phyloP scores from a whole-genome alignment of 2,888 invertebrate species.

The Homarus gammarus region DNA sequence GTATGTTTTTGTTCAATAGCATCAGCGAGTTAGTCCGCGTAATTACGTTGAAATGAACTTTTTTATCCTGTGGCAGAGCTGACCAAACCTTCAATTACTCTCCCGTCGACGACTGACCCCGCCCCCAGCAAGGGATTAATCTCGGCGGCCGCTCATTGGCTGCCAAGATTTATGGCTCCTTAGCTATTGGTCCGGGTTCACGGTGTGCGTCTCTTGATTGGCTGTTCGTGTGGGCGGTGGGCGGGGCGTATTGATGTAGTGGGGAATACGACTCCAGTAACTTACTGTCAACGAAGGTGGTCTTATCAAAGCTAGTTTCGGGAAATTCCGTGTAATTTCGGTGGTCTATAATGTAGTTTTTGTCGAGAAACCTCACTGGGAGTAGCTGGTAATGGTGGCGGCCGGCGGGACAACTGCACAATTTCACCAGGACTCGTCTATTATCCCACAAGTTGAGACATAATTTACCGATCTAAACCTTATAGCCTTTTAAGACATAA shows the following conservation, averaged over 20 bases:
- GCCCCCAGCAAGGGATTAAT: constrained; percentile 39
- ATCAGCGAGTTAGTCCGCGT: constrained; percentile 41
- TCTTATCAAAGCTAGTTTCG: constrained; percentile 54
- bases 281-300: constrained; percentile 42
- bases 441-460: not conserved
- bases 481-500: not conserved
- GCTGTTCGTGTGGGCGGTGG: not conserved
- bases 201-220: not conserved
- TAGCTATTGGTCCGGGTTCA: not conserved
- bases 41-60: constrained; percentile 56
- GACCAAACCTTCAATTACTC: constrained; percentile 49
- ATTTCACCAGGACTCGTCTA: not conserved
- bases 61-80: constrained; percentile 50
- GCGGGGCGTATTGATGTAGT: constrained; percentile 41
- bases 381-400: constrained; percentile 23
- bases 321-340: constrained; percentile 52
- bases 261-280: constrained; percentile 27
- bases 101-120: constrained; percentile 2
- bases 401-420: constrained; percentile 19
- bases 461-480: too few species aligned
- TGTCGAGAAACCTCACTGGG: constrained; percentile 27
- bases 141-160: constrained; percentile 39
- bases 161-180: constrained; percentile 29
- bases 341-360: constrained; percentile 46
- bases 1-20: constrained; percentile 42